Conservation (phyloP, 2,797 vertebrate genomes). For the Sebastes vulpes region DNA sequence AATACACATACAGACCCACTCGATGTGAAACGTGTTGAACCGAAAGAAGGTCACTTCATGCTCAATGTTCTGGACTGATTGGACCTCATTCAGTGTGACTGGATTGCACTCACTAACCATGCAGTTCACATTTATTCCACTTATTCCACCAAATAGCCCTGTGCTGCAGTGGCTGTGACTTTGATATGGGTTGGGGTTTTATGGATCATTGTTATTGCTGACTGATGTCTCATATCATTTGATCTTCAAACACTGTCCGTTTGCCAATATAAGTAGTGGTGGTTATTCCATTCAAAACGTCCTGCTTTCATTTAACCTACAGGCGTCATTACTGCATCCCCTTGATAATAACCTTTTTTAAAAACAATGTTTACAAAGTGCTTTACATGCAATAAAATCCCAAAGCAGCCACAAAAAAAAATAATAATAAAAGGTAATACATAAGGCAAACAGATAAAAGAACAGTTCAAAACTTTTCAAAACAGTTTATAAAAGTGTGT, state of each 20-base stretch:
- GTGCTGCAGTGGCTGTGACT: not conserved
- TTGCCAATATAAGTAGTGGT: not conserved
- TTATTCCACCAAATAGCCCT: conserved; percentile 2
- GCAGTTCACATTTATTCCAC: conserved; percentile 27
- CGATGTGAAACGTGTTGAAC: not conserved
- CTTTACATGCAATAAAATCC: not conserved
- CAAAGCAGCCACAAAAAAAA: not conserved
- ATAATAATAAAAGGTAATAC: not conserved
- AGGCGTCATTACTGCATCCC: not conserved
- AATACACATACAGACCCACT: not conserved
- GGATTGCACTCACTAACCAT: conserved; percentile 14
- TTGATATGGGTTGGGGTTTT: conserved; percentile 16
- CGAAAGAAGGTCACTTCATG: conserved; percentile 47
- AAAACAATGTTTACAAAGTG: not conserved
- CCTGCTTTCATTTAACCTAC: not conserved
- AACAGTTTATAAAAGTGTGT: not conserved
- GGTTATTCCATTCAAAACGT: not conserved
- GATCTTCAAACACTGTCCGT: not conserved
- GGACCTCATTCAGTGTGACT: conserved; percentile 41
- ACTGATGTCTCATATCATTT: conserved; percentile 1
- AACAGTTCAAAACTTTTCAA: not conserved
- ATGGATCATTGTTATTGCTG: conserved; percentile 27
- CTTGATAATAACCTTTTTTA: not conserved
- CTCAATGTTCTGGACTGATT: conserved; percentile 61
- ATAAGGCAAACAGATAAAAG: not conserved